Evolutionary conservation across 2,797 vertebrate genomes (phyloP).

Genomic region (Antennarius maculatus): DNA sequence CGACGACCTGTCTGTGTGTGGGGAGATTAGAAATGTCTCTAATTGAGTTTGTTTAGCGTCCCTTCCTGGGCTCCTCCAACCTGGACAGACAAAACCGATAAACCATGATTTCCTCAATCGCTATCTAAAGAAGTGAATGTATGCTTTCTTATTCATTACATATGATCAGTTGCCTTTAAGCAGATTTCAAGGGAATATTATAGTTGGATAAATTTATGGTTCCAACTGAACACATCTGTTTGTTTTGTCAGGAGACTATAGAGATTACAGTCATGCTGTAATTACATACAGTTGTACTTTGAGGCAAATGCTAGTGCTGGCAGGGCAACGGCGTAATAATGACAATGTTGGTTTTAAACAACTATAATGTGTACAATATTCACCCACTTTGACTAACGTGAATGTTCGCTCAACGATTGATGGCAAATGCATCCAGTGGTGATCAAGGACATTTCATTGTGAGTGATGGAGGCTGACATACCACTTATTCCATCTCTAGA

Average conservation of each 20-base stretch:
- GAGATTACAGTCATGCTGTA: not conserved
- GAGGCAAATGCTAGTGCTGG: not conserved
- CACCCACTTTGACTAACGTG: too few species aligned
- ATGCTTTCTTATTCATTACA: not conserved
- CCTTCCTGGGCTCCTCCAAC: constrained; percentile 8
- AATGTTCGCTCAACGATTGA: not conserved
- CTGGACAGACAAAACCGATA: constrained; percentile 13
- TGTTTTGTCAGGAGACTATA: not conserved
- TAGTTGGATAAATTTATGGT: not conserved
- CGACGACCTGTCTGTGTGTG: constrained; percentile 37
- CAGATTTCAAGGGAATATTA: too few species aligned
- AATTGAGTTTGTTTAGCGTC: constrained; percentile 1
- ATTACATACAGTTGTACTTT: not conserved
- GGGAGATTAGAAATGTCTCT: constrained; percentile 51
- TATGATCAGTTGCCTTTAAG: not conserved
- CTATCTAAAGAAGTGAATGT: too few species aligned
- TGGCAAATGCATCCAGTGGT: not conserved
- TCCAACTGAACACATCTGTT: not conserved
- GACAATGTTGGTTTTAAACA: not conserved
- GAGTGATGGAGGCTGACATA: not conserved
- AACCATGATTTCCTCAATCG: not conserved
- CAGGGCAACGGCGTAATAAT: not conserved
- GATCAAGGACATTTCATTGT: not conserved
- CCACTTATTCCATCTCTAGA: not conserved
- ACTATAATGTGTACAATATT: not conserved